Evolutionary conservation across 2,113 vertebrate genomes (phyloP).

Genomic region (Cochlearius cochlearius): DNA sequence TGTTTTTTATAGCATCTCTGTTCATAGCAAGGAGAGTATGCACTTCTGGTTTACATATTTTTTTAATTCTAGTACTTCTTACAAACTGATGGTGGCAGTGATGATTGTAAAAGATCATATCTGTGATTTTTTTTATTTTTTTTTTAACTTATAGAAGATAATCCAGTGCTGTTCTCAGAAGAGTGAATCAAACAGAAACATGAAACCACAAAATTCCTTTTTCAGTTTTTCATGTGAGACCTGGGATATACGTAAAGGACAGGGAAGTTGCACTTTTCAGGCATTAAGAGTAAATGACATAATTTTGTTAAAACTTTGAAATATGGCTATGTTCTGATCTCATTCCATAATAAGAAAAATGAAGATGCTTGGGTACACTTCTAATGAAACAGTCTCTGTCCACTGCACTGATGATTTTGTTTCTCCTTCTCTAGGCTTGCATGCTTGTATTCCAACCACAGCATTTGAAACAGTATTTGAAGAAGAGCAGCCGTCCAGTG

Average conservation of each 20-base stretch:
- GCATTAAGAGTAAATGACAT: neutral
- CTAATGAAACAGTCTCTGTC: neutral
- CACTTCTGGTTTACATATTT: neutral
- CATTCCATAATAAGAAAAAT: neutral
- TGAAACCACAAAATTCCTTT: neutral
- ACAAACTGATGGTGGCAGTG: neutral
- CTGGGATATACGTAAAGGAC: neutral
- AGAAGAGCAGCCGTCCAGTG: neutral
- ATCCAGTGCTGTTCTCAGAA: neutral
- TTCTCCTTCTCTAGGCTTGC: conserved; percentile 76
- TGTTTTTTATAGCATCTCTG: neutral
- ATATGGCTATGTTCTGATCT: neutral
- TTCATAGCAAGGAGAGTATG: neutral
- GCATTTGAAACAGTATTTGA: conserved; percentile 46
- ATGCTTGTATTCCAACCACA: conserved; percentile 88
- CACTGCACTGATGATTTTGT: neutral
- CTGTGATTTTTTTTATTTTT: neutral
- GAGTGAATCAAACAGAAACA: neutral
- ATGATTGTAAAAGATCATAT: neutral
- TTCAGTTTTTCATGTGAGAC: neutral
- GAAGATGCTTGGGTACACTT: neutral
- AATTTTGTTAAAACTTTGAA: neutral
- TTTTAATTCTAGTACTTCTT: neutral
- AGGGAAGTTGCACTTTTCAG: neutral
- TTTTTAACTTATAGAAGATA: neutral